phyloP scores from a whole-genome alignment of 2,113 vertebrate genomes.

The Rhabdornis inornatus region DNA sequence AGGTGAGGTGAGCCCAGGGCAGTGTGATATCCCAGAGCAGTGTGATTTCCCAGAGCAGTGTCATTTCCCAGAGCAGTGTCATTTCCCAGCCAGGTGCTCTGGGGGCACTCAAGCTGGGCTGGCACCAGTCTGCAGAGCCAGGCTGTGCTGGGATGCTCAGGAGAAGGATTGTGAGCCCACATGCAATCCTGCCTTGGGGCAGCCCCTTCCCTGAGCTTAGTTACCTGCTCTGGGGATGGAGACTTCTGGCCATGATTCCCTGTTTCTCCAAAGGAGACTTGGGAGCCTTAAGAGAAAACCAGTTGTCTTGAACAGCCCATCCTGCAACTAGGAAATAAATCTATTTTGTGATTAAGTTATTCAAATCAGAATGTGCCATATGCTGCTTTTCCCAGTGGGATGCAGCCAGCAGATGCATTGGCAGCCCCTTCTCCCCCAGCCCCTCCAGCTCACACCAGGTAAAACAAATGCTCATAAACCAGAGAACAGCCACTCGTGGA shows the following conservation, averaged over 20 bases:
- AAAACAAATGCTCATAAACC: neutral
- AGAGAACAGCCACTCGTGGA: neutral
- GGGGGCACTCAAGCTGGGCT: neutral
- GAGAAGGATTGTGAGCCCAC: accelerated
- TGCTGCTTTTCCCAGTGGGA: neutral
- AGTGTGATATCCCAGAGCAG: too few species aligned
- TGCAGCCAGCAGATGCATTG: neutral
- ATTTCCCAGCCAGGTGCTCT: neutral
- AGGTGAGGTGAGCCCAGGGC: too few species aligned
- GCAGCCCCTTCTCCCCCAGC: neutral
- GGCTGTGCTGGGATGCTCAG: neutral
- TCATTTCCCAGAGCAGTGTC: too few species aligned
- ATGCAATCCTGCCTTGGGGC: neutral
- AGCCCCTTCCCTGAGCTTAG: neutral
- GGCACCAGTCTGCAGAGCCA: neutral
- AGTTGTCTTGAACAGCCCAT: neutral
- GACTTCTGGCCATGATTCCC: neutral
- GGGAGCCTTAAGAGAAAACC: neutral
- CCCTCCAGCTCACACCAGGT: neutral
- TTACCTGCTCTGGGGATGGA: neutral
- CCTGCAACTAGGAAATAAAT: neutral
- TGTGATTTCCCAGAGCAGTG: too few species aligned
- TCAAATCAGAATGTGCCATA: neutral
- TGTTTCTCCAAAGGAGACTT: neutral
- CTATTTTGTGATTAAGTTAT: neutral